A percentile compares a stretch with the other conserved stretches of the same genome.
Evolutionary conservation across 2,888 invertebrate genomes (phyloP).

Genomic region (Strigamia maritima): DNA sequence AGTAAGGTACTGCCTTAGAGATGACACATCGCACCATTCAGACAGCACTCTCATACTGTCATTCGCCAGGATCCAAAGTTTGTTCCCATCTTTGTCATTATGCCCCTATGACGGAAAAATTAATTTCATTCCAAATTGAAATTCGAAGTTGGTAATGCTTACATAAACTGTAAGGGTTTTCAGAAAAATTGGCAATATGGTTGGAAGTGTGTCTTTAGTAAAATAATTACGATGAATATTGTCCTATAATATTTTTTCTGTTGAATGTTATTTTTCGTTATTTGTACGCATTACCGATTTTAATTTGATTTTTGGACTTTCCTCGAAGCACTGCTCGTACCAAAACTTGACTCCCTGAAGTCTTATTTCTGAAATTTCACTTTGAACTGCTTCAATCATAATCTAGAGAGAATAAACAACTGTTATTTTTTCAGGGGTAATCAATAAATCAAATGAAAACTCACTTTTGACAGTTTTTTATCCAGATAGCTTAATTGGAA

Average conservation of each 20-base stretch:
- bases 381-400: background rate
- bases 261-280: background rate
- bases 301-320: background rate
- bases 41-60: slow-evolving; percentile 8
- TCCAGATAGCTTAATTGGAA: background rate
- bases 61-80: background rate
- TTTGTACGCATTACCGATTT: background rate
- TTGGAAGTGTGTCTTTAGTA: background rate
- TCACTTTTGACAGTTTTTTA: background rate
- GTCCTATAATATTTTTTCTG: background rate
- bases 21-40: background rate
- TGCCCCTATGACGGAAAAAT: background rate
- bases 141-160: background rate
- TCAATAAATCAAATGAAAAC: background rate
- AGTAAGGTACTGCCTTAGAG: background rate
- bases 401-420: background rate
- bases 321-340: slow-evolving; percentile 16
- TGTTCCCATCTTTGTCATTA: background rate
- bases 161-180: background rate
- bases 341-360: background rate
- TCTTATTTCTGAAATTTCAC: background rate
- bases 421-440: background rate
- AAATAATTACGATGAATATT: background rate
- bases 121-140: background rate
- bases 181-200: background rate